Percentiles rank a stretch among this genome's conserved stretches.
Evolutionary conservation across 2,113 vertebrate species (phyloP).

Genomic region (Psettodes erumei): DNA sequence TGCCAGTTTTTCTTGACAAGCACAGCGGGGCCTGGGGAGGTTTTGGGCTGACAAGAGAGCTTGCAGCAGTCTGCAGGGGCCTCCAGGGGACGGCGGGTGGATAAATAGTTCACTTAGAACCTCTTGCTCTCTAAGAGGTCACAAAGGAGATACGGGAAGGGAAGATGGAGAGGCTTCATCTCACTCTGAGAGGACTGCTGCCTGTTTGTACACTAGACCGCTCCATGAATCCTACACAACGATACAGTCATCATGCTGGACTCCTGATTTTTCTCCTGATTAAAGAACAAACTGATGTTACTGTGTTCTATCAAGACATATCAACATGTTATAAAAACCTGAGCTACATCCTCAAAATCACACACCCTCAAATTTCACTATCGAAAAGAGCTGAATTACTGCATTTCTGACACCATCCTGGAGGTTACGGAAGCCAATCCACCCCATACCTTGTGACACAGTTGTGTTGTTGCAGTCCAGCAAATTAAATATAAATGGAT

Average conservation of each 20-base stretch:
- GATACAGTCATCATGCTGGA: conserved; percentile 23
- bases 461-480: conserved; percentile 61
- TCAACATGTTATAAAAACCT: not conserved
- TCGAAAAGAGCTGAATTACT: not conserved
- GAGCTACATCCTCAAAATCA: not conserved
- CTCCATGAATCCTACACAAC: conserved; percentile 65
- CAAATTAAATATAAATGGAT: conserved; percentile 81
- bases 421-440: not conserved
- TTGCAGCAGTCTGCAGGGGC: conserved; percentile 59
- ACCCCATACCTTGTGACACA: conserved; percentile 29
- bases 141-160: conserved; percentile 68
- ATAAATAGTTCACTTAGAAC: conserved; percentile 78
- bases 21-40: conserved; percentile 60
- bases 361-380: not conserved
- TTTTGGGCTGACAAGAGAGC: conserved; percentile 71
- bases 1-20: conserved; percentile 84
- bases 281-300: not conserved
- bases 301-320: not conserved
- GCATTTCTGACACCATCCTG: not conserved
- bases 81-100: conserved; percentile 57
- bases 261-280: not conserved
- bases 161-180: conserved; percentile 62
- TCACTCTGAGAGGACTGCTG: conserved; percentile 56
- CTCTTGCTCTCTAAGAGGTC: conserved; percentile 77
- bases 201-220: conserved; percentile 58